Conservation (phyloP, 2,888 invertebrate species). For the Drosophila niveifrons region DNA sequence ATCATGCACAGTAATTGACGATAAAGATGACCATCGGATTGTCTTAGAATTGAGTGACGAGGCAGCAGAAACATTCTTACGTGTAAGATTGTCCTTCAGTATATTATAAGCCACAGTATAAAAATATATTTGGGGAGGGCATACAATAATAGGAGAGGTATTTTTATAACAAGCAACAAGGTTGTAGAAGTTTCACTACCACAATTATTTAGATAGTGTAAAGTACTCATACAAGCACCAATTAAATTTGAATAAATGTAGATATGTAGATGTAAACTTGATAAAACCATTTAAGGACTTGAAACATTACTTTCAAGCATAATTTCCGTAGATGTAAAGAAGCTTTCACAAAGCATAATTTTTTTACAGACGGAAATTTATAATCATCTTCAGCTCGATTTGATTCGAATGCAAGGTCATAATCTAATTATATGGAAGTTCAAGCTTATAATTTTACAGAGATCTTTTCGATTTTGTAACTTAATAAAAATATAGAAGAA, state of each 20-base stretch:
- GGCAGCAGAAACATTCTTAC: not conserved
- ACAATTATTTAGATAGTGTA: no score
- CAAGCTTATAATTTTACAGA: no score
- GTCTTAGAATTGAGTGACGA: not conserved
- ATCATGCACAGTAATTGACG: not conserved
- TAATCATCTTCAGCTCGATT: no score
- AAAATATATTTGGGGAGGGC: not conserved
- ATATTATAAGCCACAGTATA: not conserved
- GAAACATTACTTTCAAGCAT: not conserved
- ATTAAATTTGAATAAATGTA: not conserved
- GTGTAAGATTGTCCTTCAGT: not conserved
- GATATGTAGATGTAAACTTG: not conserved
- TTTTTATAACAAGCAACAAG: not conserved
- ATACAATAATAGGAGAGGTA: not conserved
- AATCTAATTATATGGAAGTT: no score
- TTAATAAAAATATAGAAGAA: no score
- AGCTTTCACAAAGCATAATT: no score
- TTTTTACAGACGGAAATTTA: no score
- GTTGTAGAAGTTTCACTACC: not conserved
- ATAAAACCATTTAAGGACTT: not conserved
- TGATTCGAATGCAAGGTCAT: no score
- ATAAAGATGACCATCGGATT: not conserved
- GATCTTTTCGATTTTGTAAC: no score
- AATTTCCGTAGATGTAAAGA: no score
- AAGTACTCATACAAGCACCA: not conserved